phyloP scores from a whole-genome alignment of 2,797 vertebrate genomes.

The Tragopan temminckii region DNA sequence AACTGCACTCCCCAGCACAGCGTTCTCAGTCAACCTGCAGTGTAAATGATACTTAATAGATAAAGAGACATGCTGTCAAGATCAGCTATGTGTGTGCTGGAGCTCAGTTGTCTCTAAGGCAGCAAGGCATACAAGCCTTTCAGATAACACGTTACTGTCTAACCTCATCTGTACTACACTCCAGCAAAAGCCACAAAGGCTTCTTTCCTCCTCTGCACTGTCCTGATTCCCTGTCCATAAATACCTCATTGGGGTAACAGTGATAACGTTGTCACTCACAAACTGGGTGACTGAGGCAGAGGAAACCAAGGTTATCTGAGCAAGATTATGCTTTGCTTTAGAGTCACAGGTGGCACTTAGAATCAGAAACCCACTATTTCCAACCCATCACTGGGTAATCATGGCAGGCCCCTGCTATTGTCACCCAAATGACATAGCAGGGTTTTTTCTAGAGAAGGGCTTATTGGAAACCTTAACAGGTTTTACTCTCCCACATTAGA shows the following conservation, averaged over 20 bases:
- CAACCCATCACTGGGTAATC: background rate
- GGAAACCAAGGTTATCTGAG: background rate
- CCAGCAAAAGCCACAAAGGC: background rate
- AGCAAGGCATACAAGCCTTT: slow-evolving; percentile 35
- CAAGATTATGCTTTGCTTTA: background rate
- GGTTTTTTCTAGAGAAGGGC: background rate
- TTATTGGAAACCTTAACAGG: background rate
- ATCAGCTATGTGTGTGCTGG: slow-evolving; percentile 32
- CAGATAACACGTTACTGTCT: slow-evolving; percentile 14
- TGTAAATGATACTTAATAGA: slow-evolving; percentile 37
- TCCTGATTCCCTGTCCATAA: background rate
- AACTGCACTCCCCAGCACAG: background rate
- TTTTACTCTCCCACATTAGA: background rate
- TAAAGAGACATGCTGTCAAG: slow-evolving; percentile 18
- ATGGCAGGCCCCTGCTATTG: fast-evolving
- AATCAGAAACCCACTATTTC: background rate
- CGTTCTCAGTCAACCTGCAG: background rate
- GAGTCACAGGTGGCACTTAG: background rate
- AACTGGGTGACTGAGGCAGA: background rate
- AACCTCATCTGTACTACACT: background rate
- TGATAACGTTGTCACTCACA: background rate
- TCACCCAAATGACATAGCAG: background rate
- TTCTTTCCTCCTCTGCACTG: background rate
- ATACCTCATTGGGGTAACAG: background rate
- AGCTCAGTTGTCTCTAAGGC: slow-evolving; percentile 43